These are phyloP conservation scores for Eidolon helvum DNA, from an alignment of 2,113 vertebrate genomes.

Conservation along the genomic window DNA sequence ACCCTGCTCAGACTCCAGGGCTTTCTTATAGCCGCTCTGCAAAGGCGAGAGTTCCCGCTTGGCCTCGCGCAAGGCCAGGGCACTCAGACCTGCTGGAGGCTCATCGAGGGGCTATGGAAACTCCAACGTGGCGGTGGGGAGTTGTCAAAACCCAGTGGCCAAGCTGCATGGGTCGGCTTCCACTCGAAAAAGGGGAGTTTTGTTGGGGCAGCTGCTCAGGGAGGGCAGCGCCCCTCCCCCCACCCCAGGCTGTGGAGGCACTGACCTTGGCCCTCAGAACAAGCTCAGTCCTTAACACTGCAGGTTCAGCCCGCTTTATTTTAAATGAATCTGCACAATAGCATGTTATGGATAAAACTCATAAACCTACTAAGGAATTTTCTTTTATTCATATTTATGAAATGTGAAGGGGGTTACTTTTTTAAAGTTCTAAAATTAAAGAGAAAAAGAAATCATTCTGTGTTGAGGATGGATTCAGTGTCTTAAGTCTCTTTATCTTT, in stretches of 20 bases:
- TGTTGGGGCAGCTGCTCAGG: not conserved
- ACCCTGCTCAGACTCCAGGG: conserved; percentile 6
- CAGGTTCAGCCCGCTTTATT: not conserved
- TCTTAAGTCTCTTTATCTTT: not conserved
- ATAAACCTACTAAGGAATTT: not conserved
- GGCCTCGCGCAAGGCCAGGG: not conserved
- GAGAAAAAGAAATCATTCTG: not conserved
- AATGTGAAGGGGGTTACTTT: not conserved
- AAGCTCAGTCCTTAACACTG: not conserved
- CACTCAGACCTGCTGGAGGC: not conserved
- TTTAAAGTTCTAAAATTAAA: conserved; percentile 47
- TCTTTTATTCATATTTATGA: conserved; percentile 11
- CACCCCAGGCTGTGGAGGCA: not conserved
- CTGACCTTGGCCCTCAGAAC: not conserved
- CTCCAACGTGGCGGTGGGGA: not conserved
- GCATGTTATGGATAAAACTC: not conserved
- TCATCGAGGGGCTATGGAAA: not conserved
- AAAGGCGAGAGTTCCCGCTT: not conserved
- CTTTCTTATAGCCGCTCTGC: not conserved
- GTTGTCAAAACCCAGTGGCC: not conserved
- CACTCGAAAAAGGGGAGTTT: not conserved
- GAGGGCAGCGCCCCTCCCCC: not conserved
- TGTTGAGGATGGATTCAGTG: not conserved
- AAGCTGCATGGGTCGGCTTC: not conserved
- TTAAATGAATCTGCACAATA: not conserved